Percentiles rank a stretch among this genome's conserved stretches.
Evolutionary conservation across 2,113 vertebrate species (phyloP).

Genomic region (Oreochromis spilurus): DNA sequence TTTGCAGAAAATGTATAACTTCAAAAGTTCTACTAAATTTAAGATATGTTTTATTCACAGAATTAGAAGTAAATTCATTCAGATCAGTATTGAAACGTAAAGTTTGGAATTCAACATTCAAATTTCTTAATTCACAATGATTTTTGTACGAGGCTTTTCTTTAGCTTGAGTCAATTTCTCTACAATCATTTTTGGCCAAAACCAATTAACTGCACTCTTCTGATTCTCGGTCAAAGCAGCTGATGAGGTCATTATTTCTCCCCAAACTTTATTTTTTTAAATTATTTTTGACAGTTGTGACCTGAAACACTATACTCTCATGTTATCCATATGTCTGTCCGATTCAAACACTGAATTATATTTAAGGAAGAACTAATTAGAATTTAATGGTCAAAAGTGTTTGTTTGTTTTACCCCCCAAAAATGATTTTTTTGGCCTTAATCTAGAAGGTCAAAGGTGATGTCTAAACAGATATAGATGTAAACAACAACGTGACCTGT

Average conservation of each 20-base stretch:
- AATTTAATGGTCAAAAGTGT: background rate
- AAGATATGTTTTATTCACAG: background rate
- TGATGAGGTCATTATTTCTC: background rate
- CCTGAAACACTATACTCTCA: background rate
- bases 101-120: background rate
- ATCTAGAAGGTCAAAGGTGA: background rate
- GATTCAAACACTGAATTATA: background rate
- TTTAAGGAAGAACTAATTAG: background rate
- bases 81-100: background rate
- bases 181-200: background rate
- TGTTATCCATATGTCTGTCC: background rate
- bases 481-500: background rate
- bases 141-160: background rate
- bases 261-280: background rate
- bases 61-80: background rate
- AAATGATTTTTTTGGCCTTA: background rate
- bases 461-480: background rate
- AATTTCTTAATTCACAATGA: background rate
- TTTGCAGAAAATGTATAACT: constrained; percentile 36
- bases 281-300: background rate
- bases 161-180: background rate
- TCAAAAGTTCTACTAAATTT: background rate
- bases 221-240: background rate
- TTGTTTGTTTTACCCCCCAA: background rate
- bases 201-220: background rate